These are phyloP conservation scores for Gryllus longicercus DNA, from an alignment of 2,888 invertebrate species.

Conservation along the genomic window DNA sequence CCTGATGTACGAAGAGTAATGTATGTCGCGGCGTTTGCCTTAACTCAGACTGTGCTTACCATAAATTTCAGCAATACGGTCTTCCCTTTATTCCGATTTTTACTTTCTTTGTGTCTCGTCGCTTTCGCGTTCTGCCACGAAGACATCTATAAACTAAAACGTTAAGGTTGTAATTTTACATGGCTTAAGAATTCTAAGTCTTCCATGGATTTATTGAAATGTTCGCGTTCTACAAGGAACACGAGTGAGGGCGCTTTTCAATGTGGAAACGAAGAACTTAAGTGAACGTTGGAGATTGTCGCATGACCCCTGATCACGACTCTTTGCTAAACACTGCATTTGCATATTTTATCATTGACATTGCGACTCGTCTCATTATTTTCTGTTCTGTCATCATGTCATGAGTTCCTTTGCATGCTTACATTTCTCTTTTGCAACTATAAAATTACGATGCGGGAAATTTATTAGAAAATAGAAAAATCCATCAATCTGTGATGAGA, in stretches of 20 bases:
- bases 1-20: not conserved
- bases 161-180: not conserved
- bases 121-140: slow-evolving; percentile 10
- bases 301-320: not conserved
- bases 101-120: not conserved
- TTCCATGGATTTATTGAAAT: not conserved
- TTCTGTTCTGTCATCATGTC: no score
- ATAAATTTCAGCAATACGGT: not conserved
- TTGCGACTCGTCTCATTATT: no score
- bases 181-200: not conserved
- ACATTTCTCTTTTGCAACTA: no score
- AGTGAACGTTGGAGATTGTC: not conserved
- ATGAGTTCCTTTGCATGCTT: no score
- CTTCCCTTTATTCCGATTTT: slow-evolving; percentile 8
- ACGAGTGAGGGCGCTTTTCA: not conserved
- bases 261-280: not conserved
- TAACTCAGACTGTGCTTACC: not conserved
- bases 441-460: no score
- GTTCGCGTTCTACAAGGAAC: not conserved
- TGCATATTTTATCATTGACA: no score
- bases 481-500: no score
- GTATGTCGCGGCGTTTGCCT: slow-evolving; percentile 5
- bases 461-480: no score
- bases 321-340: not conserved
- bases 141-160: not conserved